Conservation (phyloP, 2,113 vertebrate species). For the Mus musculus region DNA sequence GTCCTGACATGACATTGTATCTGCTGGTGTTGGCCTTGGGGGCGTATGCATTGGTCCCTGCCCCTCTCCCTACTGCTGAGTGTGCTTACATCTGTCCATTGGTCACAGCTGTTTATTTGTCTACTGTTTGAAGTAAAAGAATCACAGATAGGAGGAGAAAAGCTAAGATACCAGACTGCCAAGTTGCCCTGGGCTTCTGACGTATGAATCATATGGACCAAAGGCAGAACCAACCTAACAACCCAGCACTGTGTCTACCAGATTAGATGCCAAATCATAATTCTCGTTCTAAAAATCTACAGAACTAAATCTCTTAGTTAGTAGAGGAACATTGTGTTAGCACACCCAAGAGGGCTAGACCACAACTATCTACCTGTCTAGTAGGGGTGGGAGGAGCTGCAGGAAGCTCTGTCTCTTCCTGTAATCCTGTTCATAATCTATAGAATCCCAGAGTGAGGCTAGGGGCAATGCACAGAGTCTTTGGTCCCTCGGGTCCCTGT, state of each 20-base stretch:
- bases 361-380: neutral
- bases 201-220: neutral
- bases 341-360: neutral
- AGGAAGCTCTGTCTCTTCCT: neutral
- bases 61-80: neutral
- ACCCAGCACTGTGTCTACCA: neutral
- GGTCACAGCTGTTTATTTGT: conserved; percentile 15
- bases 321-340: neutral
- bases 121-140: conserved; percentile 47
- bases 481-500: neutral
- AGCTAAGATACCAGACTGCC: neutral
- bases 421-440: neutral
- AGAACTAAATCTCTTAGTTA: conserved; percentile 9
- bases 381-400: neutral
- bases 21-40: neutral
- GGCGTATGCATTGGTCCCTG: neutral
- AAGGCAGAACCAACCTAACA: conserved; percentile 5
- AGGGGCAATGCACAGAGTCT: neutral
- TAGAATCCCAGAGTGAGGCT: neutral
- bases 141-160: neutral
- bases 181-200: neutral
- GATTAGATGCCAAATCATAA: neutral
- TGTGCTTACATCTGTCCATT: conserved; percentile 1
- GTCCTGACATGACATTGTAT: conserved; percentile 62
- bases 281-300: neutral